phyloP scores from a whole-genome alignment of 2,888 invertebrate species.

The Cordilura impudica region DNA sequence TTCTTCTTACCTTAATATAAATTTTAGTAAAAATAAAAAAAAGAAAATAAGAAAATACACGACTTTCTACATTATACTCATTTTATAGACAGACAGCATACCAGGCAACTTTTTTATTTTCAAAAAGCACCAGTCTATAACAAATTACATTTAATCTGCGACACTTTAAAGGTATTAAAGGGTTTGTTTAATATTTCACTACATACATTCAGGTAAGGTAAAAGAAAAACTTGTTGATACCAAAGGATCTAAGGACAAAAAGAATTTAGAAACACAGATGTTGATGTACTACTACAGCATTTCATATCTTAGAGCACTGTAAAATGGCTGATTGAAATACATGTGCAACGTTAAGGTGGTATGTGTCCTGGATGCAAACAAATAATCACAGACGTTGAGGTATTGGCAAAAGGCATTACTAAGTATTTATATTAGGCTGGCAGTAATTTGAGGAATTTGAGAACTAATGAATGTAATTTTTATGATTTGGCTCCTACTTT shows the following conservation, averaged over 20 bases:
- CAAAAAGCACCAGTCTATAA: constrained; percentile 41
- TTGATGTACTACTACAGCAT: neutral
- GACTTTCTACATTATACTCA: constrained; percentile 2
- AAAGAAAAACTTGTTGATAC: constrained; percentile 24
- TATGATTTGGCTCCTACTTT: too few relatives aligned
- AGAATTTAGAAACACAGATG: neutral
- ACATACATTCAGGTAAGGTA: neutral
- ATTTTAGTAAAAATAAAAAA: neutral
- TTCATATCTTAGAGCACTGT: constrained; percentile 11
- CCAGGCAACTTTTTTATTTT: constrained; percentile 13
- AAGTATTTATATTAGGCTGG: too few relatives aligned
- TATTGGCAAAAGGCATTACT: neutral
- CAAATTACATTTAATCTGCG: constrained; percentile 52
- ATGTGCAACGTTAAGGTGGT: constrained; percentile 6
- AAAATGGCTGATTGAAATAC: constrained; percentile 37
- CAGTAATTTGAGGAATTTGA: too few relatives aligned
- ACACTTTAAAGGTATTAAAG: constrained; percentile 51
- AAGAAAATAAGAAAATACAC: neutral
- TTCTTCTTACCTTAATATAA: neutral
- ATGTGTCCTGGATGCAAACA: constrained; percentile 7
- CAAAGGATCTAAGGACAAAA: neutral
- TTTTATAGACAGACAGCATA: neutral
- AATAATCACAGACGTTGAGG: constrained; percentile 1
- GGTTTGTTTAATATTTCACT: constrained; percentile 44
- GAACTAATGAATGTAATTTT: too few relatives aligned